Base-by-base conservation (phyloP, 1,140 invertebrate genomes). In the Chrysomallon squamiferum region DNA sequence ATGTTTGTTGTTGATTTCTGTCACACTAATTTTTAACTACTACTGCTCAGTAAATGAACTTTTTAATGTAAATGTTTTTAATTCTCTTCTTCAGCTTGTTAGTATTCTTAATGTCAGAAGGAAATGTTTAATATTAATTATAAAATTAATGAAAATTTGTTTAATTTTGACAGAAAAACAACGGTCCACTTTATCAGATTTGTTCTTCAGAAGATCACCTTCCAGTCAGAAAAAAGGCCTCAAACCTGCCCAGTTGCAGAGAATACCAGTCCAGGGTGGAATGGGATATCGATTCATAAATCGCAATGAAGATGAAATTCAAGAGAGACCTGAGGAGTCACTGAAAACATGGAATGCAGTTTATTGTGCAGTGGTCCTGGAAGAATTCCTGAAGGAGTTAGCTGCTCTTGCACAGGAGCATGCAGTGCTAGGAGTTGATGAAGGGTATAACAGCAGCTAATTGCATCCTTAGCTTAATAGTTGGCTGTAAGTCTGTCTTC, bases 351-450 rank as follows among this genome's bases (percentile, higher is more conserved):
- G 82, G 61, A 87, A 93, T 83, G 89, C 92, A 58, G 90, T 93
- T 2, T 85, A 93, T 62, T 93, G 93, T 85, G 93, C 93, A n/a
- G 90, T 97, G 4, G 84, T 97, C 58, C 86, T 97, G 56, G 93
- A 95, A 75, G 95, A 97, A 83, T 97, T 95, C 92, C 86, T 96
- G 0, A 95, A 96, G 85, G 95, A 97, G 87, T 85, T 97, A 47
- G 92, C 95, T 0, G 93, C 95, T 18, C 89, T 97, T 52, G 91
- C 93, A 64, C 93, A 95, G 85, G 95, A 97, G 86, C 95, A 97
- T 74, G 80, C 83, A 32, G 78, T 87, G 13, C 62, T 82, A 7
- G 58, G 22, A 15, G 41, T 29, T 13, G 58, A 60, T 45, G 64
- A 66, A 32, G 64, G 57, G 33, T 54, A 66, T 33, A 30, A 41